Evolutionary conservation across 2,797 vertebrate species (phyloP).

Genomic region (Girardinus metallicus): DNA sequence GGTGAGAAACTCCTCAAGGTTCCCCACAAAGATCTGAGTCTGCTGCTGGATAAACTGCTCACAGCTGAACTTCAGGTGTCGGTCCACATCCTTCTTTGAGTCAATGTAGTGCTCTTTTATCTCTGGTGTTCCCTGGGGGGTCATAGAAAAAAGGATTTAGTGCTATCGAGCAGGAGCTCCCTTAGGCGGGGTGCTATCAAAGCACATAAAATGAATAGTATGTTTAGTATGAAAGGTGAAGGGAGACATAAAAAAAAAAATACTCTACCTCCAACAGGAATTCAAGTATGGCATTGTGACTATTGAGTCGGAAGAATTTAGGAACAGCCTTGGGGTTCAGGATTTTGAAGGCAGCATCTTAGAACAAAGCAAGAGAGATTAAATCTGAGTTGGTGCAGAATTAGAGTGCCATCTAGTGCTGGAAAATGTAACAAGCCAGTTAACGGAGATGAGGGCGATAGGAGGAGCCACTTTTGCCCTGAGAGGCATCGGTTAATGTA

Average conservation of each 20-base stretch:
- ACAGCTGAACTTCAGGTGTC: slow-evolving; percentile 93
- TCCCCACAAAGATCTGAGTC: slow-evolving; percentile 90
- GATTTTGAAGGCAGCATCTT: slow-evolving; percentile 99
- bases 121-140: slow-evolving; percentile 91
- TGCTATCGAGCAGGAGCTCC: slow-evolving; percentile 52
- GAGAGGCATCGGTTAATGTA: slow-evolving; percentile 74
- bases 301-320: slow-evolving; percentile 95
- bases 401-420: slow-evolving; percentile 80
- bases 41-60: slow-evolving; percentile 98
- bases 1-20: slow-evolving; percentile 92
- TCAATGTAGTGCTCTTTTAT: slow-evolving; percentile 98
- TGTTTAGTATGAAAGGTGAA: slow-evolving; percentile 44
- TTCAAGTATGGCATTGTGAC: slow-evolving; percentile 98
- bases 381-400: slow-evolving; percentile 57
- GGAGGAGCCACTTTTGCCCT: slow-evolving; percentile 60
- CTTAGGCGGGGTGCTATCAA: slow-evolving; percentile 60
- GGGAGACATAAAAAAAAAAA: slow-evolving; percentile 7
- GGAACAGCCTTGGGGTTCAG: slow-evolving; percentile 95
- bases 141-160: slow-evolving; percentile 63
- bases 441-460: slow-evolving; percentile 46
- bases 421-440: slow-evolving; percentile 55
- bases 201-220: slow-evolving; percentile 46
- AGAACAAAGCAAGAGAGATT: slow-evolving; percentile 59
- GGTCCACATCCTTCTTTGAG: slow-evolving; percentile 98
- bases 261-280: slow-evolving; percentile 94